A percentile compares a stretch with the other conserved stretches of the same genome.
Conservation (phyloP, 2,113 vertebrate genomes). For the Merops nubicus region DNA sequence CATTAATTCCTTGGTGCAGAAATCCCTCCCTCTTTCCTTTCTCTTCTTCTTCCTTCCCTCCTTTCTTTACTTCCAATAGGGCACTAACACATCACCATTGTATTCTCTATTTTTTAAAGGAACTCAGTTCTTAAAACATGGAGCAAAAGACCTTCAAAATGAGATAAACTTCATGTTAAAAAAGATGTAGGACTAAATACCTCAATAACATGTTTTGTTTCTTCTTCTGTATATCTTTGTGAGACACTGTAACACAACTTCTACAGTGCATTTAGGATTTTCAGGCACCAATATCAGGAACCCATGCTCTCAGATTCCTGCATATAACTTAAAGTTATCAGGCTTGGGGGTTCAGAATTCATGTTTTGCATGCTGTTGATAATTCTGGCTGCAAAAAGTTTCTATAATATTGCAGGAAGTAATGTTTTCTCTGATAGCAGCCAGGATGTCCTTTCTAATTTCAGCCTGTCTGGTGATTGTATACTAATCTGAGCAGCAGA, state of each 20-base stretch:
- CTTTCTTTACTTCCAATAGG: no score
- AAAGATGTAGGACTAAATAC: neutral
- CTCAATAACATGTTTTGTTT: neutral
- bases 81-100: neutral
- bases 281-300: neutral
- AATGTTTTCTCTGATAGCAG: rapidly evolving
- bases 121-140: neutral
- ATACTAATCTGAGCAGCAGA: neutral
- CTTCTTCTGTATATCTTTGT: neutral
- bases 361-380: neutral
- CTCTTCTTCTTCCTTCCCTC: no score
- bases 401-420: neutral
- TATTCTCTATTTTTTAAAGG: neutral
- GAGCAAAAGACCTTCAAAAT: neutral
- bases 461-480: neutral
- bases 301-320: neutral
- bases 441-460: neutral
- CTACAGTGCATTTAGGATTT: neutral
- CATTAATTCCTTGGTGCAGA: neutral
- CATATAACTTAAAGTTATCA: neutral
- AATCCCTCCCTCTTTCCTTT: neutral
- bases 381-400: neutral
- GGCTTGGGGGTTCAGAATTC: neutral
- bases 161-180: neutral
- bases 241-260: neutral